These are phyloP conservation scores for Neria commutata DNA, from an alignment of 2,888 invertebrate genomes.

Conservation along the genomic window DNA sequence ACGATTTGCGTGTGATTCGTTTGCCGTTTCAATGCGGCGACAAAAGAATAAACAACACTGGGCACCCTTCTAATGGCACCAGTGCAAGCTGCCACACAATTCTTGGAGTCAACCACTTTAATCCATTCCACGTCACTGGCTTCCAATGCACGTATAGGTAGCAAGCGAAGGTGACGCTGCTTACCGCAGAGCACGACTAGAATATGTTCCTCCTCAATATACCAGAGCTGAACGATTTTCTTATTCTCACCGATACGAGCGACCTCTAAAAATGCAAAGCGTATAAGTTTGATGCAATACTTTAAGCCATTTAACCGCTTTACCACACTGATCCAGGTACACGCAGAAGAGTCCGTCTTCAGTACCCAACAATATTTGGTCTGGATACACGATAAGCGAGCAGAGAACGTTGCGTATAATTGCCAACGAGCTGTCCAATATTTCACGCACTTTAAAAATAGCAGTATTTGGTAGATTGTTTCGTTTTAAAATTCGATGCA, in stretches of 20 bases:
- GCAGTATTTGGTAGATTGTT: constrained; percentile 93
- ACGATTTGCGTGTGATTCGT: constrained; percentile 81
- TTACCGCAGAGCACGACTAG: constrained; percentile 89
- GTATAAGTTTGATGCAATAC: too few species aligned
- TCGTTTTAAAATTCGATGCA: constrained; percentile 92
- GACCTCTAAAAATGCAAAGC: constrained; percentile 66
- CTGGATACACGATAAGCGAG: constrained; percentile 87
- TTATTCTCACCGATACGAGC: constrained; percentile 82
- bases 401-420: constrained; percentile 83
- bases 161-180: constrained; percentile 87
- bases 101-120: constrained; percentile 88
- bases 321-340: constrained; percentile 86
- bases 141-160: constrained; percentile 92
- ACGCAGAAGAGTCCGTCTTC: constrained; percentile 94
- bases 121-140: constrained; percentile 97
- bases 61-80: constrained; percentile 70
- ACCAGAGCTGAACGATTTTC: constrained; percentile 78
- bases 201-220: constrained; percentile 82
- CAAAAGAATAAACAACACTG: constrained; percentile 77
- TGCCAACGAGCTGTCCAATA: constrained; percentile 82
- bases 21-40: constrained; percentile 93
- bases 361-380: constrained; percentile 84
- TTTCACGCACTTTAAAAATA: constrained; percentile 84
- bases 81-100: constrained; percentile 80
- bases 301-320: too few species aligned